Base-by-base conservation (phyloP, 2,888 invertebrate species). In the Sisyra terminalis region DNA sequence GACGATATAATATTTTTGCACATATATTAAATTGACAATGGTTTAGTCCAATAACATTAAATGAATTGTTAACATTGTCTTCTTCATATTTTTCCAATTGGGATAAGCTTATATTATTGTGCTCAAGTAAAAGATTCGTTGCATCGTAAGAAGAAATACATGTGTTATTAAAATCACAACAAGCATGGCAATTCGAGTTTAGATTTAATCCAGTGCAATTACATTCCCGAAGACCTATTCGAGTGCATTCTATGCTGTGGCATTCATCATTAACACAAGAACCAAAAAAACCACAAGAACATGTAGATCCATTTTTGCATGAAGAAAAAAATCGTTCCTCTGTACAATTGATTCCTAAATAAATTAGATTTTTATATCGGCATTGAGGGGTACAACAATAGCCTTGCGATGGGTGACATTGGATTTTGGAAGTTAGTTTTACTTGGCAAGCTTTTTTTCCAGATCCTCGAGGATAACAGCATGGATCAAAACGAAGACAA, bases 401-500 rank as follows among this genome's bases (percentile, higher is more conserved):
- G 0, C 70, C 70, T 48, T 71, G 69, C 0, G 70, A 68, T 0
- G 71, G 71, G 45, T 70, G 70, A 46, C 71, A 71, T 42, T 54
- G 49, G 6, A 63, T 65, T 0, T 57, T 49, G 0, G 64, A 61
- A 1, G 29, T 40, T 32, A 45, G 49, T 2, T 69, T 64, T 15
- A 69, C 65, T 1, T 62, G 60, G 47, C 71, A 71, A 0, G 66
- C 64, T n/a, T 63, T 60, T 29, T 59, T 61, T 1, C 60, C 60
- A 0, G 64, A 64, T 10, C 63, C 64, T n/a, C 66, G 55, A 0
- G 70, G 67, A 0, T 65, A 65, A 51, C 70, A 71, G 52, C 70
- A 71, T 0, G 63, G 65, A 47, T 71, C 70, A 11, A 55, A 54
- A 32, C 55, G 52, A 14, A 54, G 55, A 50, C 70, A 71, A 2